phyloP scores from a whole-genome alignment of 2,888 invertebrate species.

The Spatulosminthurus flaviceps region DNA sequence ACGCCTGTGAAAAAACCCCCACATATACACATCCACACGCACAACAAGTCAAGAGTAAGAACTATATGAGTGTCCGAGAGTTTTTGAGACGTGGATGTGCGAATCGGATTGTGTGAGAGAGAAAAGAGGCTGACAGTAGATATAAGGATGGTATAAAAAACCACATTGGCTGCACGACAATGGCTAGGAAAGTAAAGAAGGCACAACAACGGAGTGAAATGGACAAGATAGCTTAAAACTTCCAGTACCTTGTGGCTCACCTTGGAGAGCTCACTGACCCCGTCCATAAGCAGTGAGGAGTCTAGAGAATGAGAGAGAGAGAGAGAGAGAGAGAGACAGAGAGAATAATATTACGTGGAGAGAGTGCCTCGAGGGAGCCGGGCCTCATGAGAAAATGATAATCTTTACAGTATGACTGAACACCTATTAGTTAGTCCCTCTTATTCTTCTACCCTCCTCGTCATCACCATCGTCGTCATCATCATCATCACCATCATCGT shows the following conservation, averaged over 20 bases:
- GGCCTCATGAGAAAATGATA: constrained; percentile 54
- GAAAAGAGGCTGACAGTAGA: constrained; percentile 26
- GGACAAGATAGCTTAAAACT: constrained; percentile 27
- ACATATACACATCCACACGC: too few species aligned
- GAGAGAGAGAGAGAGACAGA: too few species aligned
- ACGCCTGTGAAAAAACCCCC: too few species aligned
- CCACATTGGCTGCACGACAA: constrained; percentile 28
- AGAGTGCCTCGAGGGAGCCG: constrained; percentile 51
- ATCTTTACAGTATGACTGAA: constrained; percentile 39
- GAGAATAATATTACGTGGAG: constrained; percentile 49
- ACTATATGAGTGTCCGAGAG: background rate
- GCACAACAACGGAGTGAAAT: constrained; percentile 14
- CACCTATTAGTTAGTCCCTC: constrained; percentile 40
- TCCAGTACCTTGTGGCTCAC: constrained; percentile 62
- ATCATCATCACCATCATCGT: constrained; percentile 5
- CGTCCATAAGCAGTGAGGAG: constrained; percentile 45
- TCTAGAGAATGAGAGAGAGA: too few species aligned
- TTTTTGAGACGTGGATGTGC: constrained; percentile 15
- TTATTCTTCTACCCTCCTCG: constrained; percentile 9
- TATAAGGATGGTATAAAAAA: constrained; percentile 16
- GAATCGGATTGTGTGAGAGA: constrained; percentile 33
- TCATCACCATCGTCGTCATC: too few species aligned
- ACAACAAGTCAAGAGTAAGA: background rate
- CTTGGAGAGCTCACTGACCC: constrained; percentile 64
- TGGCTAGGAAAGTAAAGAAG: background rate